Evolutionary conservation across 2,113 vertebrate species (phyloP).

Genomic region (Axis porcinus): DNA sequence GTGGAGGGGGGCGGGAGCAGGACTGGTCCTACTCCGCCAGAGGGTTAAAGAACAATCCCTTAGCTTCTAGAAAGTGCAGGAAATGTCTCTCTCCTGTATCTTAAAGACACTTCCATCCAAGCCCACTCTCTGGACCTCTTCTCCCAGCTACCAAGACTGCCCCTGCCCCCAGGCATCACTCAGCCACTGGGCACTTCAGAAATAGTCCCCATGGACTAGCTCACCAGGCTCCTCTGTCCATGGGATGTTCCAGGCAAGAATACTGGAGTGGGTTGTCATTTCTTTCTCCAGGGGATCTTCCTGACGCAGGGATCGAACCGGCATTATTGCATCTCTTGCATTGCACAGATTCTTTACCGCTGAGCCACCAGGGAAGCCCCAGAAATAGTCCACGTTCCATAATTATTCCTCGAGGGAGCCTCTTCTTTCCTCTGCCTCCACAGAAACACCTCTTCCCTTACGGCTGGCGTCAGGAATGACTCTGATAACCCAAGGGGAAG

Average conservation of each 20-base stretch:
- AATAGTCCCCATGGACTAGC: background rate
- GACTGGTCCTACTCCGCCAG: background rate
- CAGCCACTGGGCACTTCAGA: background rate
- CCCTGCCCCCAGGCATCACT: background rate
- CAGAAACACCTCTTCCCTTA: background rate
- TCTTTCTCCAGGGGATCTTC: background rate
- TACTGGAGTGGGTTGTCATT: background rate
- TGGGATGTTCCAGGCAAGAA: background rate
- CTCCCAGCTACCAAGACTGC: background rate
- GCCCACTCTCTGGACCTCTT: background rate
- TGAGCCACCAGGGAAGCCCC: background rate
- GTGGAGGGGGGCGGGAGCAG: accelerated
- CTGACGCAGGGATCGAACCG: background rate
- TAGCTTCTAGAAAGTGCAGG: background rate
- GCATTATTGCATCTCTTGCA: background rate
- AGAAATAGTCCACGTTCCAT: background rate
- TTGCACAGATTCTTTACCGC: background rate
- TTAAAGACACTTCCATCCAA: accelerated
- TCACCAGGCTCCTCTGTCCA: background rate
- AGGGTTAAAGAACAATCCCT: background rate
- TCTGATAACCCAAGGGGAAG: background rate
- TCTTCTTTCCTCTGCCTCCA: background rate
- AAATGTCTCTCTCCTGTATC: background rate
- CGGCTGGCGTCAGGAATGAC: background rate
- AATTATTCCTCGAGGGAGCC: background rate